Conservation (phyloP, 2,888 invertebrate species). For the Noctua janthe region DNA sequence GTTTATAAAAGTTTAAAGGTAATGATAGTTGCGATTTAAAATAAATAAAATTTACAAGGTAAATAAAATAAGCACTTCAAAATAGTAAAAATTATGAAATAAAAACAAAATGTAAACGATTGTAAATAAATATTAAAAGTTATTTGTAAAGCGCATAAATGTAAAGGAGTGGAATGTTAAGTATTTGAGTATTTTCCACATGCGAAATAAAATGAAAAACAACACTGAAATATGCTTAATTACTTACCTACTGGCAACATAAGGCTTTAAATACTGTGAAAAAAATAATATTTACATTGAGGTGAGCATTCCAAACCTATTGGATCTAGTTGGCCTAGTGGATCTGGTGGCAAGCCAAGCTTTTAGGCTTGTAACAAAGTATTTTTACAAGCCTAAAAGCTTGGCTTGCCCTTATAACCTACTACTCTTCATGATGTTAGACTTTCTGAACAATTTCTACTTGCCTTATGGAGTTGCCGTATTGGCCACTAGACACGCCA, state of each 20-base stretch:
- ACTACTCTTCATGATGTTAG: not conserved
- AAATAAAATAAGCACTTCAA: conserved; percentile 56
- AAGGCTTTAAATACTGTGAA: conserved; percentile 45
- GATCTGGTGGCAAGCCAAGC: too few relatives aligned
- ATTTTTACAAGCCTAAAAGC: not conserved
- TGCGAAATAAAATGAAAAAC: conserved; percentile 32
- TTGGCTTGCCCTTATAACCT: too few relatives aligned
- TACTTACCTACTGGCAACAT: conserved; percentile 46
- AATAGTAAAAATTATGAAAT: conserved; percentile 52
- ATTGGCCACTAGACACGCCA: not conserved
- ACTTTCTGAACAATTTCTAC: not conserved
- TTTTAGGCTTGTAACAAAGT: too few relatives aligned
- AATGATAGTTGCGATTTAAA: conserved; percentile 22
- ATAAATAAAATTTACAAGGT: conserved; percentile 43
- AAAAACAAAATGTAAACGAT: conserved; percentile 54
- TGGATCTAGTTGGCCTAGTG: not conserved
- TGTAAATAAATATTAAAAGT: conserved; percentile 54
- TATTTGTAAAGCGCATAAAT: conserved; percentile 51
- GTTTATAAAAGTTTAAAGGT: not conserved
- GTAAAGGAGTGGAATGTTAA: conserved; percentile 65
- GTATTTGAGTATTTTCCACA: conserved; percentile 65
- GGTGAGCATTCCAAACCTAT: conserved; percentile 25
- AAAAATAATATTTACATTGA: conserved; percentile 58
- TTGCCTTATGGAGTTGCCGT: not conserved
- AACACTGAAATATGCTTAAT: conserved; percentile 40